These are phyloP conservation scores for Chironomus riparius DNA, from an alignment of 2,888 invertebrate species.

Conservation along the genomic window DNA sequence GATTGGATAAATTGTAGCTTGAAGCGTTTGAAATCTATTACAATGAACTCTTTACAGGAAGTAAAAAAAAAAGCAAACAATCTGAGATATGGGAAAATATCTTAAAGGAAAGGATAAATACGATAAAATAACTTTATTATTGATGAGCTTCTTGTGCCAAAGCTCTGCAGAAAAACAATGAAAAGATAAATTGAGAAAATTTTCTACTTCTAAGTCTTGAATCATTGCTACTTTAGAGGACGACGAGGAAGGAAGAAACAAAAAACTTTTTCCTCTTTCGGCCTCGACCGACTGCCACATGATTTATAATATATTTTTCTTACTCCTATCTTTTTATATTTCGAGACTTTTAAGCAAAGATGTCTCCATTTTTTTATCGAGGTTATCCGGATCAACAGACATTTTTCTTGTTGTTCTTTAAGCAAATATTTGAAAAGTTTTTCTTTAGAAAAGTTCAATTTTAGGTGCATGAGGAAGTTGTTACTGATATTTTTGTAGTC, in stretches of 20 bases:
- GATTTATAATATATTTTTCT: background rate
- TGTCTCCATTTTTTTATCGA: background rate
- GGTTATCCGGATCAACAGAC: too few species aligned
- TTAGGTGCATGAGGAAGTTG: too few species aligned
- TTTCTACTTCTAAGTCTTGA: background rate
- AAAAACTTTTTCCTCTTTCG: background rate
- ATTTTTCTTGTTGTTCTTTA: too few species aligned
- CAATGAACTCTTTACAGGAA: too few species aligned
- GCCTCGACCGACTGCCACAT: background rate
- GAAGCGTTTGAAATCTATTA: too few species aligned
- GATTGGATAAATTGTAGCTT: too few species aligned
- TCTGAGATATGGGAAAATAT: background rate
- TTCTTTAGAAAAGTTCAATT: too few species aligned
- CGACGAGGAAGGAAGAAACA: background rate
- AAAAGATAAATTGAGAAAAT: background rate
- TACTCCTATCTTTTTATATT: background rate
- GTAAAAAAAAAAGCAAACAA: background rate
- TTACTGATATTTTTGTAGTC: too few species aligned
- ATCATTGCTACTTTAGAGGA: background rate
- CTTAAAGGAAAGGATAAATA: background rate
- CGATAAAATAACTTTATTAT: slow-evolving; percentile 5
- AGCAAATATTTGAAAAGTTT: too few species aligned
- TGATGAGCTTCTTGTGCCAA: background rate
- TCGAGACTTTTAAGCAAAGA: background rate
- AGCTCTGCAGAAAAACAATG: background rate